Conservation (phyloP, 2,113 vertebrate species). For the Leucopsar rothschildi region DNA sequence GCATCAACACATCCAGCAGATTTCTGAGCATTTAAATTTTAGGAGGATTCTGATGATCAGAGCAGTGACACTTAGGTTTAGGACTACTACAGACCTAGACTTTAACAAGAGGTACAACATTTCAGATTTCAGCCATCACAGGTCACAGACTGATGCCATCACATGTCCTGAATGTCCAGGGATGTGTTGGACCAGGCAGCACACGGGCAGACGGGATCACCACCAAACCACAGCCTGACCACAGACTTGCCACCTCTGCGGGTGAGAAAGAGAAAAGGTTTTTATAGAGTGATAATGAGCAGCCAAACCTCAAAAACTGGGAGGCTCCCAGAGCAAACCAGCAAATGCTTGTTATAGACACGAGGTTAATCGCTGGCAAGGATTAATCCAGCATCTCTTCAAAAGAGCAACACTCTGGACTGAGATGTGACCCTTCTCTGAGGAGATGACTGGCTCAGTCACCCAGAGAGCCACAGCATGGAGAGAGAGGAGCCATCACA, state of each 20-base stretch:
- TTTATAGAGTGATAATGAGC: background rate
- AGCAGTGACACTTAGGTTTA: background rate
- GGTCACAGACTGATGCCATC: background rate
- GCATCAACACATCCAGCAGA: background rate
- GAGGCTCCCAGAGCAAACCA: background rate
- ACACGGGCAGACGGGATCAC: background rate
- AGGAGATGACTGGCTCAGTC: rapidly evolving
- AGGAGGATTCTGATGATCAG: background rate
- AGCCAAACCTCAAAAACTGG: conserved; percentile 17
- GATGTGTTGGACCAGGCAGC: rapidly evolving
- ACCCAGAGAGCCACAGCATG: background rate
- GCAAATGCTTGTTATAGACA: background rate
- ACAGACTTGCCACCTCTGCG: background rate
- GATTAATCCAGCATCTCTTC: background rate
- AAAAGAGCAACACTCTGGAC: background rate
- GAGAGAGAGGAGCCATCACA: background rate
- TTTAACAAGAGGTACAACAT: background rate
- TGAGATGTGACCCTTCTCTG: background rate
- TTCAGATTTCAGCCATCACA: background rate
- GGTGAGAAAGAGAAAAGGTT: background rate
- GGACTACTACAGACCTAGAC: background rate
- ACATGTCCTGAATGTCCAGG: background rate
- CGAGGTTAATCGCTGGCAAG: background rate
- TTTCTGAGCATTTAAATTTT: background rate
- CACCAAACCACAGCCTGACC: background rate